These are phyloP conservation scores for Drosophila kepulauana DNA, from an alignment of 1,140 invertebrate genomes.

Conservation along the genomic window DNA sequence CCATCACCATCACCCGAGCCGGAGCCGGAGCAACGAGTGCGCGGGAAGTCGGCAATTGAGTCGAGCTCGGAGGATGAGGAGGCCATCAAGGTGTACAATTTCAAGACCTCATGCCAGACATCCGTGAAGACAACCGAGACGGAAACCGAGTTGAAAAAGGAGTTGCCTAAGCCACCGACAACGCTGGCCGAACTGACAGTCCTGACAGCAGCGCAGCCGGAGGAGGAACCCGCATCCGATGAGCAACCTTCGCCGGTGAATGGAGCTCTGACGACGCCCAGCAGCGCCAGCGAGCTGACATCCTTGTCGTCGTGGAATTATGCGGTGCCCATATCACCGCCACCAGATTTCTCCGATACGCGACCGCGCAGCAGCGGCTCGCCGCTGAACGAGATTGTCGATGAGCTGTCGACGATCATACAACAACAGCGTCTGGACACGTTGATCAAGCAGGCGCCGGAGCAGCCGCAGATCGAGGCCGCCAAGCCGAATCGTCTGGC, in stretches of 20 bases:
- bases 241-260: conserved; percentile 19
- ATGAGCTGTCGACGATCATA: conserved; percentile 74
- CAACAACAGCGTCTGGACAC: conserved; percentile 76
- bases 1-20: conserved; percentile 56
- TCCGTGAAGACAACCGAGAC: conserved; percentile 47
- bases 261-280: conserved; percentile 41
- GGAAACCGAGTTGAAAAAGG: not conserved
- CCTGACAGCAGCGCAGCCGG: conserved; percentile 29
- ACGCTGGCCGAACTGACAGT: conserved; percentile 63
- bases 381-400: conserved; percentile 74
- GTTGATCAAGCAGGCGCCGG: conserved; percentile 65
- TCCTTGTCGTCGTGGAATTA: conserved; percentile 80
- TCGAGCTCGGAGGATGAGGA: conserved; percentile 84
- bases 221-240: not conserved
- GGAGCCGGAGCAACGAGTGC: not conserved
- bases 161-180: conserved; percentile 5
- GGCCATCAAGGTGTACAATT: conserved; percentile 82
- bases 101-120: conserved; percentile 80
- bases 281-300: conserved; percentile 57
- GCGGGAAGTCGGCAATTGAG: conserved; percentile 45
- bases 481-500: conserved; percentile 75
- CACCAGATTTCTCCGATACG: conserved; percentile 77
- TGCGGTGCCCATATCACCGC: conserved; percentile 77
- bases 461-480: conserved; percentile 68
- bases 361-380: conserved; percentile 23